These are phyloP conservation scores for Octonoba sinensis DNA, from an alignment of 2,888 invertebrate genomes.

Conservation along the genomic window DNA sequence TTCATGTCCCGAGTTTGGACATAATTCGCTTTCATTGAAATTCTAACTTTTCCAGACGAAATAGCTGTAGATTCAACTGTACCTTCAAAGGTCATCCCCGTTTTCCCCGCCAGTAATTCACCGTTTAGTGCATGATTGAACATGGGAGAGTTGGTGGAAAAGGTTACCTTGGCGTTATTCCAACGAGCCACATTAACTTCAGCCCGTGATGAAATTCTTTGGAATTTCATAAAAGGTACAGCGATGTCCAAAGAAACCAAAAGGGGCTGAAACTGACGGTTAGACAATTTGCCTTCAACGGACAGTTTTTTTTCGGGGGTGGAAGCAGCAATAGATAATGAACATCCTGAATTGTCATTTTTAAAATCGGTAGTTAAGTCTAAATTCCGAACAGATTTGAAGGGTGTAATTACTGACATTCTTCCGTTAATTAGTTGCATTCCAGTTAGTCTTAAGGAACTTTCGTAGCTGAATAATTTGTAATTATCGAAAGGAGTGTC, in stretches of 20 bases:
- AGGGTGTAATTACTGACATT: conserved; percentile 40
- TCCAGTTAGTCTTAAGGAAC: conserved; percentile 25
- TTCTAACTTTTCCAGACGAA: background rate
- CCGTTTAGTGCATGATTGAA: conserved; percentile 16
- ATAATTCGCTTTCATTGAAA: conserved; percentile 19
- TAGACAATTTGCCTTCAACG: conserved; percentile 27
- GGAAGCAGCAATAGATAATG: background rate
- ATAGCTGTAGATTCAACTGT: conserved; percentile 28
- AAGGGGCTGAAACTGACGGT: conserved; percentile 50
- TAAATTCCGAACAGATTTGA: conserved; percentile 24
- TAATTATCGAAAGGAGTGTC: conserved; percentile 43
- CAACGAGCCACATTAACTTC: conserved; percentile 17
- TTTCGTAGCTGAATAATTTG: conserved; percentile 24
- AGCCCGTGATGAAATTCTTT: conserved; percentile 15
- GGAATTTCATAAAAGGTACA: conserved; percentile 45
- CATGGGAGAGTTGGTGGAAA: background rate
- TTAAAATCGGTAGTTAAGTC: conserved; percentile 36
- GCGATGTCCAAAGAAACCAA: conserved; percentile 30
- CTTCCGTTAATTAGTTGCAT: conserved; percentile 30
- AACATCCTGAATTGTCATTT: conserved; percentile 21
- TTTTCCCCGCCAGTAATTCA: conserved; percentile 1
- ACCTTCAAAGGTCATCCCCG: conserved; percentile 14
- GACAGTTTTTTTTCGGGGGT: conserved; percentile 28
- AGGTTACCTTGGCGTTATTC: conserved; percentile 6
- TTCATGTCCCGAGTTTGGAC: conserved; percentile 2